Conservation (phyloP, 2,113 vertebrate species). For the Tapirus terrestris region DNA sequence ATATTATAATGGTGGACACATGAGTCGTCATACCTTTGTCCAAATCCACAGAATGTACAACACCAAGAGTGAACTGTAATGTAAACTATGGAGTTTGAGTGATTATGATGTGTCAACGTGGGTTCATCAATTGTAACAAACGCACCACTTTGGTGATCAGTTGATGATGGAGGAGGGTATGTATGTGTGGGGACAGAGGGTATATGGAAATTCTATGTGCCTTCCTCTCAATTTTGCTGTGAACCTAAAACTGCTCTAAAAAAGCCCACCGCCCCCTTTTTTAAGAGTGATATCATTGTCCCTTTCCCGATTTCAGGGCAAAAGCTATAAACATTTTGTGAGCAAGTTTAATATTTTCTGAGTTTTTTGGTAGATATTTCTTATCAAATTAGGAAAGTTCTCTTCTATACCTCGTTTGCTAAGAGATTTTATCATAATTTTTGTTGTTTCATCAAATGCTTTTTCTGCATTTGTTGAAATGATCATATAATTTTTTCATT, state of each 20-base stretch:
- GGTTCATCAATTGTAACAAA: neutral
- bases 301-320: neutral
- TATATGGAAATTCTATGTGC: neutral
- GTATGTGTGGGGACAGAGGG: neutral
- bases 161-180: neutral
- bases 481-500: neutral
- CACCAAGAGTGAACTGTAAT: no score
- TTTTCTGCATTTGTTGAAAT: neutral
- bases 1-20: neutral
- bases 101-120: neutral
- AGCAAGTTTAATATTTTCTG: neutral
- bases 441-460: neutral
- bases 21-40: neutral
- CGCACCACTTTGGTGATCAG: neutral
- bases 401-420: neutral
- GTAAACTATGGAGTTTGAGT: neutral
- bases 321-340: neutral
- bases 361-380: neutral
- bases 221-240: neutral
- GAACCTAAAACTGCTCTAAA: neutral
- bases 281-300: neutral
- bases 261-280: neutral
- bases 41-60: neutral
- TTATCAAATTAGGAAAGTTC: neutral
- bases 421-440: neutral